Evolutionary conservation across 2,797 vertebrate genomes (phyloP).

Genomic region (Aeoliscus strigatus): DNA sequence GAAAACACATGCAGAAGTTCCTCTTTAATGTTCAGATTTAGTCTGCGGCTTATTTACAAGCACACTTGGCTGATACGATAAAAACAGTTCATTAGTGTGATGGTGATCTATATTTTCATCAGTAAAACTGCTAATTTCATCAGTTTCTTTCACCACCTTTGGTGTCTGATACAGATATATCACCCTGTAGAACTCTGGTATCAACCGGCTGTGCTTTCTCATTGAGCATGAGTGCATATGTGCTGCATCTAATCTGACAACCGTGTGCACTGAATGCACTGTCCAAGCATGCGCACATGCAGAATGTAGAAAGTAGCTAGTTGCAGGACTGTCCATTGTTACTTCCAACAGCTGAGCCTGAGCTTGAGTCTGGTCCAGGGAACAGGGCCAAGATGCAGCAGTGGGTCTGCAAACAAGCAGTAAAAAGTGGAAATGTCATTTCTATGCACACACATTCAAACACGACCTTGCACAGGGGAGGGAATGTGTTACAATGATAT

Average conservation of each 20-base stretch:
- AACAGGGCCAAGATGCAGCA: conserved; percentile 20
- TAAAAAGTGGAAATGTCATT: conserved; percentile 19
- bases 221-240: no score
- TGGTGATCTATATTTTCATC: no score
- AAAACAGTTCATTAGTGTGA: no score
- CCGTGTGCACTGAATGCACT: neutral
- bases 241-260: no score
- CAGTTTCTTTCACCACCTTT: no score
- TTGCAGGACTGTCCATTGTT: conserved; percentile 22
- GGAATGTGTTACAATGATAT: conserved; percentile 19
- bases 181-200: no score
- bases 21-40: conserved; percentile 26
- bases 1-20: conserved; percentile 2
- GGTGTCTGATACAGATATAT: no score
- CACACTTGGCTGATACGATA: conserved; percentile 49
- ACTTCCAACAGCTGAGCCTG: conserved; percentile 32
- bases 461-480: conserved; percentile 25
- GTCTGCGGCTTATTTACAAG: conserved; percentile 41
- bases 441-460: conserved; percentile 6
- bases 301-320: no score
- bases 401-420: conserved; percentile 24
- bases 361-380: conserved; percentile 32
- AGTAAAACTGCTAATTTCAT: no score
- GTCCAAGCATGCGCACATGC: no score
- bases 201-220: no score